These are phyloP conservation scores for Lethrus apterus DNA, from an alignment of 1,140 invertebrate genomes.

Conservation along the genomic window DNA sequence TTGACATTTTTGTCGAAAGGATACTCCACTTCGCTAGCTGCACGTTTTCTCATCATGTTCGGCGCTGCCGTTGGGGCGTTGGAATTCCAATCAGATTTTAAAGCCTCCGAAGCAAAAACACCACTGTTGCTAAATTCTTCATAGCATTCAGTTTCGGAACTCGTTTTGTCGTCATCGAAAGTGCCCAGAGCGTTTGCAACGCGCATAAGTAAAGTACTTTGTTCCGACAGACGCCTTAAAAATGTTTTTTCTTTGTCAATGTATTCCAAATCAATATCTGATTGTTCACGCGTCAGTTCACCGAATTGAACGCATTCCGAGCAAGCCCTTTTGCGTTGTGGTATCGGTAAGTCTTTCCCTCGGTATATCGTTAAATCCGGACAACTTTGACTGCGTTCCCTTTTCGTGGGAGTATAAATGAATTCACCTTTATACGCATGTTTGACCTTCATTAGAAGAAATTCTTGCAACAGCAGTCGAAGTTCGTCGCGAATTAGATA, in stretches of 20 bases:
- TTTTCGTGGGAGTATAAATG: constrained; percentile 28
- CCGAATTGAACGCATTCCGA: constrained; percentile 43
- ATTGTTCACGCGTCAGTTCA: constrained; percentile 54
- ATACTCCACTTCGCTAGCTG: constrained; percentile 43
- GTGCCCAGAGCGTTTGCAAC: constrained; percentile 66
- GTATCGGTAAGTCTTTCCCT: constrained; percentile 40
- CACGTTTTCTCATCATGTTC: constrained; percentile 37
- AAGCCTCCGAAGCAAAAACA: neutral
- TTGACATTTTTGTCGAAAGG: constrained; percentile 42
- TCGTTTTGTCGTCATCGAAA: constrained; percentile 42
- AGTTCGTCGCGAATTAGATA: constrained; percentile 71
- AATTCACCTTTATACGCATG: constrained; percentile 48
- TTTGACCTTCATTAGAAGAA: constrained; percentile 36
- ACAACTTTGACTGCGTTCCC: constrained; percentile 49
- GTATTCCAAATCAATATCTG: constrained; percentile 65
- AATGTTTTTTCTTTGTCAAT: constrained; percentile 74
- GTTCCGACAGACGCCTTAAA: constrained; percentile 53
- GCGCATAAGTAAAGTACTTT: constrained; percentile 62
- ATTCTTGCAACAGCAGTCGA: constrained; percentile 32
- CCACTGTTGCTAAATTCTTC: too few species aligned
- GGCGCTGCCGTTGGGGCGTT: constrained; percentile 25
- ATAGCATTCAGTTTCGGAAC: constrained; percentile 38
- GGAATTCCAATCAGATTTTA: neutral
- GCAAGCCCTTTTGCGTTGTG: constrained; percentile 53
- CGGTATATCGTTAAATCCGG: constrained; percentile 52